phyloP scores from a whole-genome alignment of 2,113 vertebrate genomes.

The Salvator merianae region DNA sequence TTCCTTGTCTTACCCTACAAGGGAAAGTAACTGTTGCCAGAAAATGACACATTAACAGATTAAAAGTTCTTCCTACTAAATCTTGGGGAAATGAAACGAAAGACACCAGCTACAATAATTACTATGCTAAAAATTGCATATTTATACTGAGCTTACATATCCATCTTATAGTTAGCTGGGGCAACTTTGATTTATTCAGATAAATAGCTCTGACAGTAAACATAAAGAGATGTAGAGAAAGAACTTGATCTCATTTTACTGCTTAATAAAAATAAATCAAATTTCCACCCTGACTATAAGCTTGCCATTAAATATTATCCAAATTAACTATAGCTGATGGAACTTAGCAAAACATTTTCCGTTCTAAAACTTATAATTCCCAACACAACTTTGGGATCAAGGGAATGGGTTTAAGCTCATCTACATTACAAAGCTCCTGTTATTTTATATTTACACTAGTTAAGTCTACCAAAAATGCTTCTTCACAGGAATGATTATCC shows the following conservation, averaged over 20 bases:
- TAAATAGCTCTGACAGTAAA: constrained; percentile 65
- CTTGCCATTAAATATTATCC: constrained; percentile 12
- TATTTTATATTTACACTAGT: not conserved
- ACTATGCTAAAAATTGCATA: constrained; percentile 40
- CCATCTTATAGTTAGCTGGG: constrained; percentile 57
- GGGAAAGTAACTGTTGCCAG: constrained; percentile 6
- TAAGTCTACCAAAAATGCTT: not conserved
- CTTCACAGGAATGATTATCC: not conserved
- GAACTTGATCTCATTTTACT: constrained; percentile 60
- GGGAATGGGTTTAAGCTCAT: not conserved
- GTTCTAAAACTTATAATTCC: not conserved
- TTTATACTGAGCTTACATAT: constrained; percentile 65
- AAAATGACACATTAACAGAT: constrained; percentile 25
- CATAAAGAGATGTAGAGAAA: constrained; percentile 68
- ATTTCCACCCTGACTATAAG: constrained; percentile 29
- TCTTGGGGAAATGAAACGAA: constrained; percentile 59
- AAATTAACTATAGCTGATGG: not conserved
- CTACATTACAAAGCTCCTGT: not conserved
- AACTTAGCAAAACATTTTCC: too few species aligned
- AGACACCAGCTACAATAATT: constrained; percentile 64
- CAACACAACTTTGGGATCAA: not conserved
- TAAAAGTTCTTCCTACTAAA: constrained; percentile 52
- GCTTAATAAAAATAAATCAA: constrained; percentile 9
- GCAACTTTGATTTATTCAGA: constrained; percentile 63
- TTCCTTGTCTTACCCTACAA: not conserved